Conservation (phyloP, 2,797 vertebrate species). For the Rachycentron canadum region DNA sequence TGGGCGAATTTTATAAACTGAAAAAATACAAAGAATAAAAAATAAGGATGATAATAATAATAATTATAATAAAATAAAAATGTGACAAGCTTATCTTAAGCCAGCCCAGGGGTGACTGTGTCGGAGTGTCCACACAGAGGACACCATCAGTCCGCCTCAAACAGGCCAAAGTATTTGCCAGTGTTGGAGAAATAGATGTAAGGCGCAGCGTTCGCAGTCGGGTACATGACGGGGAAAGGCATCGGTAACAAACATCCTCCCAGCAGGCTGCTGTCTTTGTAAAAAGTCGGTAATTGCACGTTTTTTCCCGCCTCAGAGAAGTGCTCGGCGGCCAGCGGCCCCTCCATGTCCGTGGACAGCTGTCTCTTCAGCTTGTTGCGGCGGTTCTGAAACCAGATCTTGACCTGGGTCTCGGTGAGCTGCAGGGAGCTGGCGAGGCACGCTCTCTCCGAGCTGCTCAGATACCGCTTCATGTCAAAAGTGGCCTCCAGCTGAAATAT, state of each 20-base stretch:
- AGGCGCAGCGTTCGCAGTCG: slow-evolving; percentile 82
- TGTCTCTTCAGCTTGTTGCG: slow-evolving; percentile 88
- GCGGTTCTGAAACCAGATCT: slow-evolving; percentile 90
- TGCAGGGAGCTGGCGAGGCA: slow-evolving; percentile 89
- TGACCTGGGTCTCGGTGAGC: slow-evolving; percentile 87
- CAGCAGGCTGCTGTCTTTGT: slow-evolving; percentile 86
- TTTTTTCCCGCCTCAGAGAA: slow-evolving; percentile 75
- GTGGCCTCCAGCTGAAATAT: slow-evolving; percentile 88
- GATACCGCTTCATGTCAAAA: slow-evolving; percentile 87
- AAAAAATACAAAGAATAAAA: not conserved
- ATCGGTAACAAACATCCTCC: slow-evolving; percentile 87
- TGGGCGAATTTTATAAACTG: slow-evolving; percentile 21
- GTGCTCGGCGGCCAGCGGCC: slow-evolving; percentile 69
- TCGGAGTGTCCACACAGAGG: slow-evolving; percentile 21
- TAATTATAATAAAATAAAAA: not conserved
- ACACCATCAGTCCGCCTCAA: slow-evolving; percentile 85
- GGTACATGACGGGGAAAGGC: slow-evolving; percentile 88
- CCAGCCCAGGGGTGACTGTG: slow-evolving; percentile 7
- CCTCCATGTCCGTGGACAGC: slow-evolving; percentile 82
- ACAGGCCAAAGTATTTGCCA: slow-evolving; percentile 87
- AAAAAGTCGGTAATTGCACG: slow-evolving; percentile 82
- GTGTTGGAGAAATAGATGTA: slow-evolving; percentile 88
- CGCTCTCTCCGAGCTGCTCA: slow-evolving; percentile 91
- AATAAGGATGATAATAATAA: slow-evolving; percentile 3
- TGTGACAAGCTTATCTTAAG: slow-evolving; percentile 26